Percentiles rank a stretch among this genome's conserved stretches.
Conservation (phyloP, 2,113 vertebrate genomes). For the Rutilus rutilus region DNA sequence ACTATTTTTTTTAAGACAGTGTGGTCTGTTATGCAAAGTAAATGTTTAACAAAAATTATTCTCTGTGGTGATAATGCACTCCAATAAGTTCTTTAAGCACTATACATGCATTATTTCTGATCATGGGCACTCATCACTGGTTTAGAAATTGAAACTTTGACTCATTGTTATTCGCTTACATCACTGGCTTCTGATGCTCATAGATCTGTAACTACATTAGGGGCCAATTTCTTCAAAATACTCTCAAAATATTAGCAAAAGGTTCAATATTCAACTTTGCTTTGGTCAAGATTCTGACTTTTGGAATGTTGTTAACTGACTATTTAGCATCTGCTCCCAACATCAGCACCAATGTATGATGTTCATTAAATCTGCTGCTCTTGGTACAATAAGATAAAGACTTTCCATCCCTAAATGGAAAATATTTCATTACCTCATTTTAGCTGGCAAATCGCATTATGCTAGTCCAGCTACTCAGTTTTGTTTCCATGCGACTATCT, state of each 20-base stretch:
- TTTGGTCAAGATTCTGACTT: background rate
- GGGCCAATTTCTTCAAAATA: background rate
- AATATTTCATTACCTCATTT: background rate
- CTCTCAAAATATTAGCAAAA: background rate
- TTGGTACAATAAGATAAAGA: background rate
- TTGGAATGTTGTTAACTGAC: conserved; percentile 15
- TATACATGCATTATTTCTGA: background rate
- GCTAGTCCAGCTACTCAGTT: background rate
- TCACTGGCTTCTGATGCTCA: background rate
- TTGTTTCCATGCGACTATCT: background rate
- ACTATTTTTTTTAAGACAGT: background rate
- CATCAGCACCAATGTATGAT: background rate
- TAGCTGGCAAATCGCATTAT: background rate
- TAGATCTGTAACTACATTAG: background rate
- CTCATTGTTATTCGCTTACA: background rate
- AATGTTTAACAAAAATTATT: background rate
- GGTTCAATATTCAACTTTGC: background rate
- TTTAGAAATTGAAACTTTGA: background rate
- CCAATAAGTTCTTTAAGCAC: background rate
- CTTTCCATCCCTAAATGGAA: background rate
- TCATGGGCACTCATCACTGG: background rate
- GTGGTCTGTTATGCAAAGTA: background rate
- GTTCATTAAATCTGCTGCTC: background rate
- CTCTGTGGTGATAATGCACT: background rate
- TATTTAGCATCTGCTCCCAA: background rate